Evolutionary conservation across 1,140 invertebrate species (phyloP).

Genomic region (Geopemphigus sp.): DNA sequence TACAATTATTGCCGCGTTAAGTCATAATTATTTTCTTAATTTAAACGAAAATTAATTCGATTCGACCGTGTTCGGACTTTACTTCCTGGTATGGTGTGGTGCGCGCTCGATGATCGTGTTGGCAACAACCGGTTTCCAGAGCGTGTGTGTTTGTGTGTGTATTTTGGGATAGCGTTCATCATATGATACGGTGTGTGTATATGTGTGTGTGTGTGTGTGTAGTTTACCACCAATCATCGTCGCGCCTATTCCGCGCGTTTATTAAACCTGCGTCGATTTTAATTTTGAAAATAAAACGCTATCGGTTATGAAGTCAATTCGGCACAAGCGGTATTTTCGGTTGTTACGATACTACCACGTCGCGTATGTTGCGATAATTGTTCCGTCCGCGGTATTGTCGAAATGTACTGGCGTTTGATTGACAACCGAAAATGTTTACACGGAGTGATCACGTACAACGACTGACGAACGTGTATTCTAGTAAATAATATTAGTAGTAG

Average conservation of each 20-base stretch:
- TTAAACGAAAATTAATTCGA: not conserved
- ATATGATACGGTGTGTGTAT: too few relatives aligned
- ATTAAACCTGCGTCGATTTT: not conserved
- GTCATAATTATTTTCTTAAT: not conserved
- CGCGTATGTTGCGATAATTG: too few relatives aligned
- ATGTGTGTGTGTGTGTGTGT: too few relatives aligned
- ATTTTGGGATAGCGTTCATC: not conserved
- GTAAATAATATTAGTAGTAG: too few relatives aligned
- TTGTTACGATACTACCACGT: too few relatives aligned
- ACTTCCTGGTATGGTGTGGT: not conserved
- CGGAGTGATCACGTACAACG: not conserved
- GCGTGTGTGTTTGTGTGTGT: too few relatives aligned
- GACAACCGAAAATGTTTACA: not conserved
- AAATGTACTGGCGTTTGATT: not conserved
- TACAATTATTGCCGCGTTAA: too few relatives aligned
- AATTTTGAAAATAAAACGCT: not conserved
- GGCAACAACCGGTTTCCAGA: not conserved
- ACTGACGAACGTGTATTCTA: too few relatives aligned
- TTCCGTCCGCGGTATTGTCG: not conserved
- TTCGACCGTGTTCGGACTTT: not conserved
- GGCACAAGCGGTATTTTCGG: too few relatives aligned
- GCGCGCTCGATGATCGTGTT: not conserved
- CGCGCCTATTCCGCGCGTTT: not conserved
- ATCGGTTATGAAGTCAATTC: too few relatives aligned
- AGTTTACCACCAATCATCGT: not conserved